Percentiles rank a stretch among this genome's conserved stretches.
Conservation (phyloP, 1,140 invertebrate species). For the Listronotus oregonensis region DNA sequence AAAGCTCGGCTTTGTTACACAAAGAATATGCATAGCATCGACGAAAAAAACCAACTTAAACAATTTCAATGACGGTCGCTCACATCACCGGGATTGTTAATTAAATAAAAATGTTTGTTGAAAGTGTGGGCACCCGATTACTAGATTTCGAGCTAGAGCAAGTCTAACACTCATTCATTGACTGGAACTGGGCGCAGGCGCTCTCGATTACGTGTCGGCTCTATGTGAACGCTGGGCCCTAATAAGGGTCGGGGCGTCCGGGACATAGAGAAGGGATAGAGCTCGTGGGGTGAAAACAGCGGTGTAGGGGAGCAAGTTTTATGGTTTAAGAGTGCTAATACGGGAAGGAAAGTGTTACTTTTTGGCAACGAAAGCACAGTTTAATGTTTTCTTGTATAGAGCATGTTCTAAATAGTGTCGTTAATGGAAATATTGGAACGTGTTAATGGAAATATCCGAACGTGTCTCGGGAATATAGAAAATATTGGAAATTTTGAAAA, state of each 20-base stretch:
- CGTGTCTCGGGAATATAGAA: too few species aligned
- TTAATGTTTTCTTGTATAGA: too few species aligned
- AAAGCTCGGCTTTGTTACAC: neutral
- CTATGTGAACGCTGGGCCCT: constrained; percentile 23
- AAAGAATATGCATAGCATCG: neutral
- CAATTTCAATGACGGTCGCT: constrained; percentile 7
- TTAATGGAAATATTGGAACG: too few species aligned
- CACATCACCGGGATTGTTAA: constrained; percentile 17
- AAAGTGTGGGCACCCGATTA: constrained; percentile 22
- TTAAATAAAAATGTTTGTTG: constrained; percentile 17
- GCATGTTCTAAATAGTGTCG: too few species aligned
- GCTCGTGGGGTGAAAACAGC: constrained; percentile 20
- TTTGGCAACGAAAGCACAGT: too few species aligned
- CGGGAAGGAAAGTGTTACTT: neutral
- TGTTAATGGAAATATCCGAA: too few species aligned
- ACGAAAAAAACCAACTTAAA: constrained; percentile 11
- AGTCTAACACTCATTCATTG: constrained; percentile 28
- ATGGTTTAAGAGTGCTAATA: constrained; percentile 12
- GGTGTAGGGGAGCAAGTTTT: constrained; percentile 19
- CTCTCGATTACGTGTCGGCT: constrained; percentile 18
- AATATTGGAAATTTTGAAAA: too few species aligned
- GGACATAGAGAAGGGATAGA: constrained; percentile 18
- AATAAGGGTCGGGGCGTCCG: constrained; percentile 23
- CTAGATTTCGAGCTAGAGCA: constrained; percentile 28
- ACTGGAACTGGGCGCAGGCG: constrained; percentile 16